Conservation (phyloP, 2,797 vertebrate genomes). For the Odontamblyopus rebecca region DNA sequence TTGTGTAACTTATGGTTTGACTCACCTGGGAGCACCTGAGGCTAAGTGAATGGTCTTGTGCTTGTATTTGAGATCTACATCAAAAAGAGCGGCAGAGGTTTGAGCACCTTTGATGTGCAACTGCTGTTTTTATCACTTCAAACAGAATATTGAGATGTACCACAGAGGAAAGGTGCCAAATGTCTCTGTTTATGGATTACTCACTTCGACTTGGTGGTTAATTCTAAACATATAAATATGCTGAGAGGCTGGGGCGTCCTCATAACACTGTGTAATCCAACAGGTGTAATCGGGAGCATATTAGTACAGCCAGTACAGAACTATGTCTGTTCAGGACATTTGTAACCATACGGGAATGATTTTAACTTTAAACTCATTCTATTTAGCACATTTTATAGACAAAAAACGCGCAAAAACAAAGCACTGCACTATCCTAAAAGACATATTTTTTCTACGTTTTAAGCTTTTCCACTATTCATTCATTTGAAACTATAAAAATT, state of each 20-base stretch:
- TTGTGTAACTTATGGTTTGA: background rate
- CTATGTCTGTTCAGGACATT: background rate
- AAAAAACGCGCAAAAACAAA: no score
- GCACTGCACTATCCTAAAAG: no score
- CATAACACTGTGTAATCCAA: background rate
- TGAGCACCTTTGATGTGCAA: slow-evolving; percentile 53
- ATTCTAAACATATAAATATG: slow-evolving; percentile 35
- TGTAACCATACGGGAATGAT: background rate
- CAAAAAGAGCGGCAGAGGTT: slow-evolving; percentile 39
- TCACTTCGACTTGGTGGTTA: slow-evolving; percentile 39
- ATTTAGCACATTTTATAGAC: no score
- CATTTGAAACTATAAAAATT: no score
- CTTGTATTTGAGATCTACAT: slow-evolving; percentile 45
- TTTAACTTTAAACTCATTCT: no score
- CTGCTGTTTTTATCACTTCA: slow-evolving; percentile 59
- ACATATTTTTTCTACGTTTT: no score
- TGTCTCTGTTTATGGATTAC: slow-evolving; percentile 52
- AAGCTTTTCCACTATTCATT: no score
- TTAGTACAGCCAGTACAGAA: background rate
- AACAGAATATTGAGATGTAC: slow-evolving; percentile 59
- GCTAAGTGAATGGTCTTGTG: slow-evolving; percentile 19
- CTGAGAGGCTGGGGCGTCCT: slow-evolving; percentile 20
- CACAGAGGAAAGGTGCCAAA: slow-evolving; percentile 48
- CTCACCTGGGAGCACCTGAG: slow-evolving; percentile 19
- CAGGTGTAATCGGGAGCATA: background rate